Evolutionary conservation across 2,888 invertebrate species (phyloP).

Genomic region (Microplitis deprimator): DNA sequence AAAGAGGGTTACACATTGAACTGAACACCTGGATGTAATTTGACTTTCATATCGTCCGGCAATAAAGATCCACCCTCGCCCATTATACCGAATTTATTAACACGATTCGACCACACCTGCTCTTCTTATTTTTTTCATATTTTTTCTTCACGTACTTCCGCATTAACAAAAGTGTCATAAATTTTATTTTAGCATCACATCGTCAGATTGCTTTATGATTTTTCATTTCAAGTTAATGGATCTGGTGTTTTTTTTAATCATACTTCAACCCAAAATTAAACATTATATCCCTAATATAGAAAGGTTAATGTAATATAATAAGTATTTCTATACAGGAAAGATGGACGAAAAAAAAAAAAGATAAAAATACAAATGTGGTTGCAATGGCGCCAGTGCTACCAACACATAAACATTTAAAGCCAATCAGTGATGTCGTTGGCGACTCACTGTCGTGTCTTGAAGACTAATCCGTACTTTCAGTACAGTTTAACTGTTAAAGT

Average conservation of each 20-base stretch:
- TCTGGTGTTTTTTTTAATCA: not conserved
- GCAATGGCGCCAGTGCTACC: conserved; percentile 39
- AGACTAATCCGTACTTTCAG: conserved; percentile 25
- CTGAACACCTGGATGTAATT: conserved; percentile 46
- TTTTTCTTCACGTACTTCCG: not conserved
- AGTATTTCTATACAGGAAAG: not conserved
- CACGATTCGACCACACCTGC: conserved; percentile 15
- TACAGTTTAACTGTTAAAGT: not conserved
- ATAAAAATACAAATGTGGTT: conserved; percentile 25
- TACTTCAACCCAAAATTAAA: no score
- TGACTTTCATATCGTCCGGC: conserved; percentile 42
- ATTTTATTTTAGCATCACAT: not conserved
- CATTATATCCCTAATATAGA: no score
- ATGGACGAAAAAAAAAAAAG: not conserved
- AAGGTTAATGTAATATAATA: no score
- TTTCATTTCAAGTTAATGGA: not conserved
- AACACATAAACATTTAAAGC: conserved; percentile 18
- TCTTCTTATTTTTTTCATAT: not conserved
- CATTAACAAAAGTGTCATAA: not conserved
- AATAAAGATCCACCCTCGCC: conserved; percentile 46
- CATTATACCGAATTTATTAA: conserved; percentile 25
- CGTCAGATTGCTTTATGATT: not conserved
- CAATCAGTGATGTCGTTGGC: conserved; percentile 37
- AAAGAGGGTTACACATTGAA: conserved; percentile 13
- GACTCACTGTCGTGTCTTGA: conserved; percentile 36